Evolutionary conservation across 2,888 invertebrate species (phyloP).

Genomic region (Tetranychus truncatus): DNA sequence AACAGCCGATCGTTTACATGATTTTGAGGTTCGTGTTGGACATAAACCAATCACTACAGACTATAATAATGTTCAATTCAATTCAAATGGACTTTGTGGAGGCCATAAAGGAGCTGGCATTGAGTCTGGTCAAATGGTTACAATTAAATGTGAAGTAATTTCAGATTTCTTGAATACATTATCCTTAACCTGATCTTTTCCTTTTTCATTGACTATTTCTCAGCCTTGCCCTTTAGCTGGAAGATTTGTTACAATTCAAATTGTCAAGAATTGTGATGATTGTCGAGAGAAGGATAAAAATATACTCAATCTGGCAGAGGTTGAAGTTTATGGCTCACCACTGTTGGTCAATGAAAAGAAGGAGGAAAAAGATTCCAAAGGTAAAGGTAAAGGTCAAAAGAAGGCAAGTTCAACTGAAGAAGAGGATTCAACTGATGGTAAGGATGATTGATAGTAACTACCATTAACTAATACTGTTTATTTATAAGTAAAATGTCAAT

Average conservation of each 20-base stretch:
- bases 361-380: not conserved
- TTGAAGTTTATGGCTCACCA: conserved; percentile 24
- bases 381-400: not conserved
- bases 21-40: conserved; percentile 26
- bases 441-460: not conserved
- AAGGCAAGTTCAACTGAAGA: not conserved
- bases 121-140: conserved; percentile 20
- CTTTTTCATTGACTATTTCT: not conserved
- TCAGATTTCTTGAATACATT: not conserved
- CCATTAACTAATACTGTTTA: not conserved
- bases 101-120: conserved; percentile 23
- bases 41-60: conserved; percentile 21
- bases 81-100: conserved; percentile 22
- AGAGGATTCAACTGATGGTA: not conserved
- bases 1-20: conserved; percentile 25
- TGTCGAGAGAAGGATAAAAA: conserved; percentile 24
- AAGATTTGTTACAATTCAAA: conserved; percentile 25
- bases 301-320: conserved; percentile 25
- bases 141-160: conserved; percentile 22
- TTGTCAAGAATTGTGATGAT: conserved; percentile 23
- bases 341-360: not conserved
- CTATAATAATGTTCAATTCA: conserved; percentile 22
- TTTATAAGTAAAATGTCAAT: no score
- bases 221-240: conserved; percentile 25
- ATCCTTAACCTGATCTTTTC: not conserved